Percentiles rank a stretch among this genome's conserved stretches.
Evolutionary conservation across 2,113 vertebrate species (phyloP).

Genomic region (Trogon melanurus): DNA sequence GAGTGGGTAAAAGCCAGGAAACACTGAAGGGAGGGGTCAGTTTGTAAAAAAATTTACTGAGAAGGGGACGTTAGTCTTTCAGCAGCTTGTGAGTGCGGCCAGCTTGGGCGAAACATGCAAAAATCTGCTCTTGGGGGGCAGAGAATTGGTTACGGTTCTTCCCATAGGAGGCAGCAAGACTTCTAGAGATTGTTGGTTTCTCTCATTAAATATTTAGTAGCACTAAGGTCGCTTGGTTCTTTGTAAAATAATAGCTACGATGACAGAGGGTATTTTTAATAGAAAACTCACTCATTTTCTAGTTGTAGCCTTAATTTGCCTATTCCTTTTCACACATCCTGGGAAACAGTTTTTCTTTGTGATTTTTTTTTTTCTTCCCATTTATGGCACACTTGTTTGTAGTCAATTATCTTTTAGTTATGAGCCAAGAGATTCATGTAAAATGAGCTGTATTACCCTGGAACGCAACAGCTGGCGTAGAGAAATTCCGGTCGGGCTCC

Average conservation of each 20-base stretch:
- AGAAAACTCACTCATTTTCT: slow-evolving; percentile 30
- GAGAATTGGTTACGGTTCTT: neutral
- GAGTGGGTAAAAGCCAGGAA: neutral
- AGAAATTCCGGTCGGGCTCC: neutral
- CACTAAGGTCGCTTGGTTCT: slow-evolving; percentile 34
- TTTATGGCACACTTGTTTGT: slow-evolving; percentile 33
- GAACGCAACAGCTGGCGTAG: slow-evolving; percentile 5
- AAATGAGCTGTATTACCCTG: slow-evolving; percentile 17
- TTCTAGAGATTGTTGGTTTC: slow-evolving; percentile 25
- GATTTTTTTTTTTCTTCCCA: neutral
- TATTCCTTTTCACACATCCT: slow-evolving; percentile 7
- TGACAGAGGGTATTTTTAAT: slow-evolving; percentile 31
- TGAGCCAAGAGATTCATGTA: neutral
- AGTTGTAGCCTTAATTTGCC: slow-evolving; percentile 25
- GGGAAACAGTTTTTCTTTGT: neutral
- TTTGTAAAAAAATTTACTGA: neutral
- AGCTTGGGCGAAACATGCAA: neutral
- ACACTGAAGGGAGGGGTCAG: neutral
- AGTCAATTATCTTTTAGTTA: slow-evolving; percentile 60
- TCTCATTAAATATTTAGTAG: slow-evolving; percentile 46
- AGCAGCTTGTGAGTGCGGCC: neutral
- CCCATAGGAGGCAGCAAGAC: neutral
- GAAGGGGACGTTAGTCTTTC: neutral
- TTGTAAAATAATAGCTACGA: slow-evolving; percentile 13
- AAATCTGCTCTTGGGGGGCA: neutral